Evolutionary conservation across 2,888 invertebrate genomes (phyloP), one percentile per base, ranked within the genome.

Genomic region (Cosmia trapezina): DNA sequence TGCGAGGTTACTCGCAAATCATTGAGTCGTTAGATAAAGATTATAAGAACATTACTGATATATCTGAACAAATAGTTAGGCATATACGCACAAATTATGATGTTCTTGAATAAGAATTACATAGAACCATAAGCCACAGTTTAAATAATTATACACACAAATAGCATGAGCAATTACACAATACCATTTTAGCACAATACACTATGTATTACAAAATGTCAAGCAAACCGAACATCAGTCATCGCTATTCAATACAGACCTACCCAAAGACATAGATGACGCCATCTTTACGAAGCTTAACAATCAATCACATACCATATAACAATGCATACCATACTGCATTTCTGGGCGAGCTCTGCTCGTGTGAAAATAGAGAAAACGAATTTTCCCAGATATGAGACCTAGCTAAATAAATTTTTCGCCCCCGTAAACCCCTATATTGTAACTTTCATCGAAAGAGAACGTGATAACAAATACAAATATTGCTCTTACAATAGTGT

Each of bases 191-290:
- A 49, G 6, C 8, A 53, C n/a, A 51, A 45, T 7, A 76, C 41
- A 64, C 64, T 49, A 19, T 41, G 28, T 61, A 49, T 59, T 59
- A 68, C 57, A 68, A 60, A 68, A 69, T 60, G 19, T 53, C 57
- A 28, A 73, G 57, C 17, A n/a, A 57, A 67, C 45, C 2, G 9
- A 57, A 28, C 43, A 59, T 47, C 45, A 59, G 12, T 76, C 28
- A 77, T 53, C 12, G 28, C 28, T 53, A 37, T 28, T 67, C 43
- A 76, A 66, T 12, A 67, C 7, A 37, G 22, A 71, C 17, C 6
- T 14, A 49, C 14, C 7, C 37, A 57, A 12, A 28, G 28, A 67
- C 22, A 45, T 4, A 43, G 12, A 59, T 76, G 68, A 76, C 68
- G 57, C n/a, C 51, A 77, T 57, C n/a, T 76, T 64, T 54, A 63